Base-by-base conservation (phyloP, 2,888 invertebrate species). In the Chironomus tentans region DNA sequence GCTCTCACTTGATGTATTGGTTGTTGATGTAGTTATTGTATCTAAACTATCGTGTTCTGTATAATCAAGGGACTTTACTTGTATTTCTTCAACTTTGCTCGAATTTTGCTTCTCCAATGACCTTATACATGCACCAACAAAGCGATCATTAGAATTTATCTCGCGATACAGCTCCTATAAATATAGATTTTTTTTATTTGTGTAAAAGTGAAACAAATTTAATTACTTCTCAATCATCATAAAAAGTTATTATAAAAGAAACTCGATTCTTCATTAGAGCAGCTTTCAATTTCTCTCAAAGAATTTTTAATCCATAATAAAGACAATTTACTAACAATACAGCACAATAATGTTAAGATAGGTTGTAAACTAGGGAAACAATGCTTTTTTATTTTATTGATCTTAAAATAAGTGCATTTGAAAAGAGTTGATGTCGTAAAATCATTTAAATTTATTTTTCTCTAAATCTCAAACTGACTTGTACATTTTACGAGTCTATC, bases 151-250 rank as follows among this genome's bases (percentile, higher is more conserved):
- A 84, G 93, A 93, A 88, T 94, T 93, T 85, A 96, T 94, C 87
- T 95, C 94, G 82, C 91, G 90, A 87, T 95, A 94, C 84, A 95
- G 90, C 87, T 92, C 92, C 95, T 96, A 88, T 28, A 86, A n/a
- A n/a, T n/a, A n/a, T n/a, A n/a, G n/a, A n/a, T n/a, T n/a, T n/a
- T n/a, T n/a, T n/a, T 80, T 78, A 22, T 65, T 4, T 18, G 10
- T 21, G 65, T 21, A 81, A 79, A 78, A 79, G 79, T 78, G 78
- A 78, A 77, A 76, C 78, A 77, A 77, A 77, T 62, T 76, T 78
- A 78, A 74, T 77, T 77, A 74, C 38, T 38, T 38, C 38, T 38
- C 38, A 38, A 38, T 38, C 38, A 38, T 38, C 38, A 38, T 38
- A 38, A 38, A 38, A 28, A 38, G 10, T 2, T 10, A 38, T 10